Evolutionary conservation across 1,140 invertebrate genomes (phyloP).

Genomic region (Euura lappo): DNA sequence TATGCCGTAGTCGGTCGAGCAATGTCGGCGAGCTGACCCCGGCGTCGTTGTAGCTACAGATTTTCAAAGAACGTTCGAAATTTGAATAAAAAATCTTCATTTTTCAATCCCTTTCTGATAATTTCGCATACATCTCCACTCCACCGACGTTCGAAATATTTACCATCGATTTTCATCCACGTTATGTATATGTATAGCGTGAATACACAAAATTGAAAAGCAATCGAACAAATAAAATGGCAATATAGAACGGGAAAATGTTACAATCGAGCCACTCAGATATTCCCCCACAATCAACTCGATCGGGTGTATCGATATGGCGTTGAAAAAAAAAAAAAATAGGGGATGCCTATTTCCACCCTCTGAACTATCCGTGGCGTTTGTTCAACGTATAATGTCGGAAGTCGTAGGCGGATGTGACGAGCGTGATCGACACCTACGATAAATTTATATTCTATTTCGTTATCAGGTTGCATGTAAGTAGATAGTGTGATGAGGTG

Average conservation of each 20-base stretch:
- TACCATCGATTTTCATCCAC: no score
- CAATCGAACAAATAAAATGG: constrained; percentile 1
- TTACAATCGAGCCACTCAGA: neutral
- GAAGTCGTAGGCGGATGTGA: no score
- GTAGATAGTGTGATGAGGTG: no score
- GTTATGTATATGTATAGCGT: no score
- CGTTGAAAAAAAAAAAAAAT: neutral
- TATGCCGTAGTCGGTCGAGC: constrained; percentile 32
- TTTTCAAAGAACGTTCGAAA: neutral
- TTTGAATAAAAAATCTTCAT: neutral
- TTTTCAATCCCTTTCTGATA: no score
- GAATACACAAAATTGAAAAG: neutral
- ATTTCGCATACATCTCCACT: no score
- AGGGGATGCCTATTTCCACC: neutral
- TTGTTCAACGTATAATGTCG: neutral
- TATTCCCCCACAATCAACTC: neutral
- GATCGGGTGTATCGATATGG: constrained; percentile 2
- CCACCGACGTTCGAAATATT: no score
- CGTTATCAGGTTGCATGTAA: no score
- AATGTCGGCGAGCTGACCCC: neutral
- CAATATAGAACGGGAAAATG: neutral
- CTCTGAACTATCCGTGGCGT: neutral
- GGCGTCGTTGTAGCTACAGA: neutral
- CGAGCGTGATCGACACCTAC: no score
- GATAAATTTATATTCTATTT: no score